Evolutionary conservation across 2,888 invertebrate genomes (phyloP).

Genomic region (Vanessa cardui): DNA sequence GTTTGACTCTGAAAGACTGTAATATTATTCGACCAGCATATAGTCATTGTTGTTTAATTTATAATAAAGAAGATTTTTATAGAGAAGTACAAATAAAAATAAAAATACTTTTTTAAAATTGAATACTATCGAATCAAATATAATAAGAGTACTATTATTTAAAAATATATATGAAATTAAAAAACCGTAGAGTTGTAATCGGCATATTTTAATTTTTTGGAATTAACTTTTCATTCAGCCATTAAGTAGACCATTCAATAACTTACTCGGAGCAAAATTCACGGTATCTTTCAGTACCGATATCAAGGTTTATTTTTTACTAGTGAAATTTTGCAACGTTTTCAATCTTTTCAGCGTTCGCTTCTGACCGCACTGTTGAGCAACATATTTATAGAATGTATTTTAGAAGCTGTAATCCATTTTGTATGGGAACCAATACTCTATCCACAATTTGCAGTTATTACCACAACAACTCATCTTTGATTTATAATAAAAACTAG

Average conservation of each 20-base stretch:
- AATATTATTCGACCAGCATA: too few relatives aligned
- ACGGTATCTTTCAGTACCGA: constrained; percentile 11
- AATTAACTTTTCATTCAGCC: background rate
- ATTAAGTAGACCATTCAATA: background rate
- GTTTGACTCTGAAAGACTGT: too few relatives aligned
- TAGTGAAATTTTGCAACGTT: constrained; percentile 13
- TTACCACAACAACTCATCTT: constrained; percentile 2
- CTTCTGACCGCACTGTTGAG: constrained; percentile 18
- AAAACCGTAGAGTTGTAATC: background rate
- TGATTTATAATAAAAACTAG: background rate
- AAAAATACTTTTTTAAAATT: too few relatives aligned
- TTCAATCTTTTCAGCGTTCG: constrained; percentile 12
- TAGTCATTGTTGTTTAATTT: too few relatives aligned
- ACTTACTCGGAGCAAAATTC: constrained; percentile 1
- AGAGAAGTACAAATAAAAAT: too few relatives aligned
- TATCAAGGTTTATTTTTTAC: constrained; percentile 12
- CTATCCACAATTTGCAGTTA: constrained; percentile 1
- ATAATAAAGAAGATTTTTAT: too few relatives aligned
- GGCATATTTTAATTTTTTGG: background rate
- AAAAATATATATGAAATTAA: background rate
- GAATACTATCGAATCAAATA: too few relatives aligned
- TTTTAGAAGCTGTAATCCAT: constrained; percentile 10
- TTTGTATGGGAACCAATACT: constrained; percentile 3
- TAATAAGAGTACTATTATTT: too few relatives aligned
- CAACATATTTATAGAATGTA: constrained; percentile 11